These are phyloP conservation scores for Aphaenogaster rudis DNA, from an alignment of 1,140 invertebrate genomes.

Conservation along the genomic window DNA sequence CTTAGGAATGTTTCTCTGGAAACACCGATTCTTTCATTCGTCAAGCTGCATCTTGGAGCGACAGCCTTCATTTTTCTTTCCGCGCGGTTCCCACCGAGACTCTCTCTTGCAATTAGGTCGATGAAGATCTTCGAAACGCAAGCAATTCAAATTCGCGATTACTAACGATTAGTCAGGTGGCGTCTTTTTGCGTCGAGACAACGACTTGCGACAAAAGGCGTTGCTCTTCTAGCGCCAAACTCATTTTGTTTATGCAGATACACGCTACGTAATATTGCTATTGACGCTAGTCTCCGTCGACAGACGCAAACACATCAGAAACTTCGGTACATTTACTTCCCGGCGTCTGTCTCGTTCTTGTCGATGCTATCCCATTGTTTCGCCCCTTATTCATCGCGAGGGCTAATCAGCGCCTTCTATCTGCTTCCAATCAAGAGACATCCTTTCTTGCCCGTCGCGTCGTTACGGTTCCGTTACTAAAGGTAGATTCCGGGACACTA, in stretches of 20 bases:
- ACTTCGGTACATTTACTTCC: constrained; percentile 8
- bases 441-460: not conserved
- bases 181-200: not conserved
- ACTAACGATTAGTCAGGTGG: constrained; percentile 5
- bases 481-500: constrained; percentile 4
- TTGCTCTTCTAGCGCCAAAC: not conserved
- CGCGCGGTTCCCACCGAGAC: not conserved
- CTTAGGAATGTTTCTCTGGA: constrained; percentile 28
- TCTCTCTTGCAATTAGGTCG: not conserved
- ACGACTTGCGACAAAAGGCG: not conserved
- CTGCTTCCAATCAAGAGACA: constrained; percentile 67
- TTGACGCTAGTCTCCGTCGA: constrained; percentile 9
- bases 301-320: constrained; percentile 8
- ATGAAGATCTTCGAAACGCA: not conserved
- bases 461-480: constrained; percentile 6
- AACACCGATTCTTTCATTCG: constrained; percentile 43
- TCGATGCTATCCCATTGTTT: constrained; percentile 57
- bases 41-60: not conserved
- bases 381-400: constrained; percentile 46
- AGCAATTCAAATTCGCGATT: constrained; percentile 25
- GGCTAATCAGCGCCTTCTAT: constrained; percentile 70
- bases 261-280: not conserved
- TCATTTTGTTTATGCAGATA: constrained; percentile 19
- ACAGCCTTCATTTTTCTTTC: not conserved
- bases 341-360: constrained; percentile 38